phyloP scores from a whole-genome alignment of 2,797 vertebrate species.

The Neopelma chrysocephalum region DNA sequence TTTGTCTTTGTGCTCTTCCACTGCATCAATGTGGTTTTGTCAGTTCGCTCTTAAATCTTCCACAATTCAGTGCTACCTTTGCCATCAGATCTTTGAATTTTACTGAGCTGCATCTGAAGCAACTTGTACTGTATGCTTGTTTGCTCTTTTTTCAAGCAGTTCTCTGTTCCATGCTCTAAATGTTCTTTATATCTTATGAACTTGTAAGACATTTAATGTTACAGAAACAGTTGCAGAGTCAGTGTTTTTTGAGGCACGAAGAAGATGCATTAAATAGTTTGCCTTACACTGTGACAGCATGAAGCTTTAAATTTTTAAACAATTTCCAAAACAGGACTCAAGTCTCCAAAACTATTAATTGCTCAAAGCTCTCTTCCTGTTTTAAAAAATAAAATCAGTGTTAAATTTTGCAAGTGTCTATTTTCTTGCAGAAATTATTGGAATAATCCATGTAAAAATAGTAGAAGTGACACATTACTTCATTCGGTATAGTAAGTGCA shows the following conservation, averaged over 20 bases:
- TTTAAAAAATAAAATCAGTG: neutral
- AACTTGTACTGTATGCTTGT: fast-evolving
- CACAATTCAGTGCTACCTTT: neutral
- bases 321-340: neutral
- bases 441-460: neutral
- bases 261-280: neutral
- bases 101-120: neutral
- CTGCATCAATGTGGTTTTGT: neutral
- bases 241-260: neutral
- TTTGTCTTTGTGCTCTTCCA: neutral
- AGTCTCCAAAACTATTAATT: neutral
- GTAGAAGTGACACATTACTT: neutral
- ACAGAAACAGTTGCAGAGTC: neutral
- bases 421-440: neutral
- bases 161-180: neutral
- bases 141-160: neutral
- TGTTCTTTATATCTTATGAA: neutral
- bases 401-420: neutral
- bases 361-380: neutral
- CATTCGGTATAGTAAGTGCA: neutral
- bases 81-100: neutral
- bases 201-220: neutral
- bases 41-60: neutral
- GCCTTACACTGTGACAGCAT: neutral
- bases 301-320: neutral